Evolutionary conservation across 2,888 invertebrate genomes (phyloP).

Genomic region (Drosophila sordidula): DNA sequence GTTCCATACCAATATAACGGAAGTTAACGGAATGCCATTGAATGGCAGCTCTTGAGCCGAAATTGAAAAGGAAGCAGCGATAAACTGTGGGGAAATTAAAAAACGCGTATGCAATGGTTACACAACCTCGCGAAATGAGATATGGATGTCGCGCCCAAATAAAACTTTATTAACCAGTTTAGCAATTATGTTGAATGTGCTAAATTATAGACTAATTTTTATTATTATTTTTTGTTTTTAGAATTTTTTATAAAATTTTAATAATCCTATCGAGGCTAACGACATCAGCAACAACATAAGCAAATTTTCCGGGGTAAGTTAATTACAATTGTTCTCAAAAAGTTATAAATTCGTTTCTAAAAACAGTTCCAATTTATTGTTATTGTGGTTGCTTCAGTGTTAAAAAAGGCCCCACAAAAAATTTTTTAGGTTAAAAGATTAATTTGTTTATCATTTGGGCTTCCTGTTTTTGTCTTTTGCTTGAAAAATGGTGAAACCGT

Average conservation of each 20-base stretch:
- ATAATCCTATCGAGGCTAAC: constrained; percentile 27
- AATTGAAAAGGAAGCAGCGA: constrained; percentile 59
- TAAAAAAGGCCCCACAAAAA: too few species aligned
- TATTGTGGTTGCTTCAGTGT: neutral
- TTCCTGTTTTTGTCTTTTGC: constrained; percentile 16
- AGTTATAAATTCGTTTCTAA: constrained; percentile 67
- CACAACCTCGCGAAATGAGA: constrained; percentile 16
- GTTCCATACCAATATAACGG: constrained; percentile 69
- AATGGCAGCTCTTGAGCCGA: constrained; percentile 48
- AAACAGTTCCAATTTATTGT: constrained; percentile 39
- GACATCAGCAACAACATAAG: constrained; percentile 15
- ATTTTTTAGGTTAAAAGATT: constrained; percentile 57
- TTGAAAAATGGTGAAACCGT: constrained; percentile 23
- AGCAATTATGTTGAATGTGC: constrained; percentile 15
- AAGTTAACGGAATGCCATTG: constrained; percentile 69
- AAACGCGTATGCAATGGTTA: constrained; percentile 52
- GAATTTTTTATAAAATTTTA: constrained; percentile 11
- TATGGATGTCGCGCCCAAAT: constrained; percentile 9
- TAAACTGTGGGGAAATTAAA: constrained; percentile 75
- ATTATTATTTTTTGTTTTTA: constrained; percentile 8
- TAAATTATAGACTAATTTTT: constrained; percentile 26
- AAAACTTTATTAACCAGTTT: constrained; percentile 47
- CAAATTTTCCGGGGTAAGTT: constrained; percentile 16
- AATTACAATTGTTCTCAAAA: constrained; percentile 61
- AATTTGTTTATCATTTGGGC: constrained; percentile 78